Evolutionary conservation across 1,140 invertebrate species (phyloP).

Genomic region (Dufourea novaeangliae): DNA sequence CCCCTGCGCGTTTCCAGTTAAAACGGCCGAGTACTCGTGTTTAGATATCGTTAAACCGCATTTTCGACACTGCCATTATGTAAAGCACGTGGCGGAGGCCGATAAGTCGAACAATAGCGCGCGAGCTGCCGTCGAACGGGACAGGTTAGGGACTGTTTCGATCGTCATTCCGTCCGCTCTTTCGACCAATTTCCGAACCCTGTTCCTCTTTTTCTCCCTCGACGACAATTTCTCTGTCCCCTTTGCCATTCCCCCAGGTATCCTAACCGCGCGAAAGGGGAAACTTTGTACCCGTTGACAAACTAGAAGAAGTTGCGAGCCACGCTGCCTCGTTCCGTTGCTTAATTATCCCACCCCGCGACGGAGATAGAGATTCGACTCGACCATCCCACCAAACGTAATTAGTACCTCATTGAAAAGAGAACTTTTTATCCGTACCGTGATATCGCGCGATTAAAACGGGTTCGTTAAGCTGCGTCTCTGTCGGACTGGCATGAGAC

Average conservation of each 20-base stretch:
- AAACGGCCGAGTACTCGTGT: conserved; percentile 71
- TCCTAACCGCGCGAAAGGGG: neutral
- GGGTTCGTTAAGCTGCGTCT: conserved; percentile 11
- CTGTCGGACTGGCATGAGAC: neutral
- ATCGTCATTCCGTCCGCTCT: conserved; percentile 17
- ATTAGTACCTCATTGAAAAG: conserved; percentile 56
- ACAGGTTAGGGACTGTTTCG: conserved; percentile 52
- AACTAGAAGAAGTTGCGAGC: conserved; percentile 49
- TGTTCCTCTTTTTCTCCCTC: neutral
- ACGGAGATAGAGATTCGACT: neutral
- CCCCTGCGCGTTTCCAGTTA: conserved; percentile 48
- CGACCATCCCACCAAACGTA: conserved; percentile 42
- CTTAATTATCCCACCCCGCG: conserved; percentile 52
- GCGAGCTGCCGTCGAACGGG: conserved; percentile 39
- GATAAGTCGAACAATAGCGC: conserved; percentile 79
- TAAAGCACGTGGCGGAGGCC: conserved; percentile 76
- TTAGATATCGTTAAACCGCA: conserved; percentile 78
- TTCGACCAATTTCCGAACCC: conserved; percentile 31
- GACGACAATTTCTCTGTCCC: neutral
- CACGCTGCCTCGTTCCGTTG: conserved; percentile 44
- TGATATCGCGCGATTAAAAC: conserved; percentile 42
- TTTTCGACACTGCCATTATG: conserved; percentile 79
- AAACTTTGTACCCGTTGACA: conserved; percentile 53
- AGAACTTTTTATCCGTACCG: conserved; percentile 46
- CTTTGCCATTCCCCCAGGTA: neutral